Base-by-base conservation (phyloP, 2,888 invertebrate species). In the Drosophila kuntzei region DNA sequence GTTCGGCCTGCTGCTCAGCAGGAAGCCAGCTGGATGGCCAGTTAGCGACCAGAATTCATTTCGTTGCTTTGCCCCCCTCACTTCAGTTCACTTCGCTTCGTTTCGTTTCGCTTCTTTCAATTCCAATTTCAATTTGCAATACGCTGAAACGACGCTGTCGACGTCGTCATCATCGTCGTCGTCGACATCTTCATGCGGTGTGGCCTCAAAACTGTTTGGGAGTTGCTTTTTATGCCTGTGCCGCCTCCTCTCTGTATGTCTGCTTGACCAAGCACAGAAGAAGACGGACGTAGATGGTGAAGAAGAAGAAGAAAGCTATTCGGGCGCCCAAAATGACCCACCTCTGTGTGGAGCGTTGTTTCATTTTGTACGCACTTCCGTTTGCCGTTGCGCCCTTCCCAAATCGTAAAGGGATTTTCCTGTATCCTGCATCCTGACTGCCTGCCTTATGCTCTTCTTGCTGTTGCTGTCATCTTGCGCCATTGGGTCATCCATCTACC, bases 321-420 rank as follows among this genome's bases (percentile, higher is more conserved):
- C 60, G 55, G 67, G 53, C 72, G 44, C 58, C 66, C 59, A 32
- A 61, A 66, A 61, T 55, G 39, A 47, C 37, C 55, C 55, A 62
- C 53, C 46, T 59, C 61, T 39, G 41, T 39, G 8, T 47, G 61
- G 50, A 57, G 72, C 61, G 61, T 61, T 89, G 76, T 81, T 85
- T 87, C 85, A 85, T 87, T 85, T 89, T 79, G 86, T 86, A 89
- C 89, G 86, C 89, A 89, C 83, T 89, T 86, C 88, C 86, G 77
- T 75, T 77, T 49, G 55, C 61, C 37, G 50, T 37, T 25, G 34
- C 39, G 20, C 50, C 68, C 65, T 60, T 57, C 54, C 22, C 22
- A 46, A 73, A 73, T 87, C 89, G 88, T 85, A 89, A 87, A 85
- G 85, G 88, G 89, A 89, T 85, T 81, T 87, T 87, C 79, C 82